These are phyloP conservation scores for Epinotia nisella DNA, from an alignment of 2,888 invertebrate genomes.

Conservation along the genomic window DNA sequence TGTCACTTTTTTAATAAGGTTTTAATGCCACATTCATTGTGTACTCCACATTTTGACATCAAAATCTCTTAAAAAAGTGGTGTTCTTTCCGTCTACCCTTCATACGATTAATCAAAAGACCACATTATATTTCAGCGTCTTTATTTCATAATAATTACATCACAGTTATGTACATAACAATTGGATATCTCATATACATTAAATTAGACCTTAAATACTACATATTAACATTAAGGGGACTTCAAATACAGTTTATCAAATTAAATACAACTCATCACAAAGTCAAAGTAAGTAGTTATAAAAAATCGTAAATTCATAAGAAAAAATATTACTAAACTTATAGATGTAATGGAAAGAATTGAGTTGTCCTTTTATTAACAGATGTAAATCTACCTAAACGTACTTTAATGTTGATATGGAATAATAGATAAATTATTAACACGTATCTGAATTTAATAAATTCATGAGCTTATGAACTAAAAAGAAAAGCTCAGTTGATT, in stretches of 20 bases:
- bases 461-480: too few species aligned
- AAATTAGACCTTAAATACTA: slow-evolving; percentile 23
- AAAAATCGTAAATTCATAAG: background rate
- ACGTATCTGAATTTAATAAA: too few species aligned
- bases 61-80: background rate
- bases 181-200: slow-evolving; percentile 36
- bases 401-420: background rate
- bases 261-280: background rate
- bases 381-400: background rate
- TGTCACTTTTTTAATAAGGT: too few species aligned
- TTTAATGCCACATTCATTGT: too few species aligned
- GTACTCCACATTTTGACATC: too few species aligned
- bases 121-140: background rate
- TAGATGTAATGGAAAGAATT: background rate
- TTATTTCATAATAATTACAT: slow-evolving; percentile 30
- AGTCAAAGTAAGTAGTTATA: background rate
- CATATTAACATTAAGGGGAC: slow-evolving; percentile 1
- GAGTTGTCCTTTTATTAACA: background rate
- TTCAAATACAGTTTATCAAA: slow-evolving; percentile 6
- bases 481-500: background rate
- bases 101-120: background rate
- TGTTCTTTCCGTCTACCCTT: background rate
- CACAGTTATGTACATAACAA: slow-evolving; percentile 42
- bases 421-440: too few species aligned
- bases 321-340: background rate